Conservation (phyloP, 2,113 vertebrate species). For the Mobula birostris region DNA sequence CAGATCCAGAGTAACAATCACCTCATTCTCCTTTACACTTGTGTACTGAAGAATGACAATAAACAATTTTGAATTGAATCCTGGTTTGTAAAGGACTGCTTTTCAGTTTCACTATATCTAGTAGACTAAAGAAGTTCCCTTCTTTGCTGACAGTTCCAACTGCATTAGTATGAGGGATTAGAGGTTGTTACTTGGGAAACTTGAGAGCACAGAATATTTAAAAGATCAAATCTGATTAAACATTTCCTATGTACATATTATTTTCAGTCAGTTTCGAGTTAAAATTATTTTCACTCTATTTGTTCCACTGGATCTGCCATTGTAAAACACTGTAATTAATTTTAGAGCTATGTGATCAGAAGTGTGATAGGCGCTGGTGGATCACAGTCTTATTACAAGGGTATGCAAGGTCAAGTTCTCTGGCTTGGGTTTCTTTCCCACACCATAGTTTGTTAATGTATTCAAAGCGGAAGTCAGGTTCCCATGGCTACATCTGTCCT, state of each 20-base stretch:
- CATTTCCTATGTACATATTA: not conserved
- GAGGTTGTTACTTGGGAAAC: not conserved
- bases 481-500: not conserved
- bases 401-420: not conserved
- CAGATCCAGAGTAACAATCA: no score
- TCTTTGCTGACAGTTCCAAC: not conserved
- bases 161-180: no score
- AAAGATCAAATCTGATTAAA: not conserved
- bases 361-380: not conserved
- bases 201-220: not conserved
- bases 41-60: no score
- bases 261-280: not conserved
- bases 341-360: not conserved
- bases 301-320: not conserved
- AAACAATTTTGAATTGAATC: no score
- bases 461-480: not conserved
- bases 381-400: not conserved
- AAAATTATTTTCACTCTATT: not conserved
- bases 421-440: not conserved
- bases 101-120: not conserved
- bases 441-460: slow-evolving; percentile 1
- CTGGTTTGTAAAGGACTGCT: not conserved
- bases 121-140: not conserved
- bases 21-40: no score
- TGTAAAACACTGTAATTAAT: not conserved